Evolutionary conservation across 2,797 vertebrate species (phyloP).

Genomic region (Melanogrammus aeglefinus): DNA sequence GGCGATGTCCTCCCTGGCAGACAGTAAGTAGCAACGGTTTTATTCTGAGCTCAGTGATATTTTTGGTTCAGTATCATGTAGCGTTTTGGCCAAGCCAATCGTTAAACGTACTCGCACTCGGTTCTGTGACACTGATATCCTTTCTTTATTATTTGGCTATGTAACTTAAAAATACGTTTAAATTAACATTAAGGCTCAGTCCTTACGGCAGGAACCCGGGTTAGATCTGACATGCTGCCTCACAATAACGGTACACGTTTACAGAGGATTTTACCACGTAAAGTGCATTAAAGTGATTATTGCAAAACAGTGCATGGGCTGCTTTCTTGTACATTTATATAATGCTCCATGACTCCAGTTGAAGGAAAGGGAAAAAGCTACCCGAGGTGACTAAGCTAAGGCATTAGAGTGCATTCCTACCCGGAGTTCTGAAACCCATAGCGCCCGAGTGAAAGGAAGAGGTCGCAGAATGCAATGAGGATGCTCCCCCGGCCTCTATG

Average conservation of each 20-base stretch:
- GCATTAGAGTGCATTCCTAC: not conserved
- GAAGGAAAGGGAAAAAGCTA: conserved; percentile 25
- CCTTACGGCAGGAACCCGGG: no score
- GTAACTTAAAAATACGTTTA: not conserved
- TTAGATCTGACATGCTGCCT: not conserved
- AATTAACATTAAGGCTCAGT: not conserved
- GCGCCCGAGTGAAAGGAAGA: not conserved
- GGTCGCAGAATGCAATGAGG: not conserved
- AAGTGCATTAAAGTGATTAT: not conserved
- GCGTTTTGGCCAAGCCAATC: not conserved
- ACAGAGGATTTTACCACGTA: not conserved
- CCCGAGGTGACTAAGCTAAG: not conserved
- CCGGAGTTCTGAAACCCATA: not conserved
- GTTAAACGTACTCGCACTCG: not conserved
- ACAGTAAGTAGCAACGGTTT: conserved; percentile 80
- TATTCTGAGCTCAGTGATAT: not conserved
- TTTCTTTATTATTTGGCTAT: not conserved
- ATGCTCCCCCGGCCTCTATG: conserved; percentile 29
- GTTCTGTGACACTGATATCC: not conserved
- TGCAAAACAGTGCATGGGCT: conserved; percentile 16
- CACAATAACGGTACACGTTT: not conserved
- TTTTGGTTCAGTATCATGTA: not conserved
- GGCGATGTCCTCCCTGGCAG: conserved; percentile 77
- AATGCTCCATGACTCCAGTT: conserved; percentile 17
- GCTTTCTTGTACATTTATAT: conserved; percentile 26